Percentiles rank a stretch among this genome's conserved stretches.
phyloP scores from a whole-genome alignment of 2,113 vertebrate species.

The Corydoras maculifer region DNA sequence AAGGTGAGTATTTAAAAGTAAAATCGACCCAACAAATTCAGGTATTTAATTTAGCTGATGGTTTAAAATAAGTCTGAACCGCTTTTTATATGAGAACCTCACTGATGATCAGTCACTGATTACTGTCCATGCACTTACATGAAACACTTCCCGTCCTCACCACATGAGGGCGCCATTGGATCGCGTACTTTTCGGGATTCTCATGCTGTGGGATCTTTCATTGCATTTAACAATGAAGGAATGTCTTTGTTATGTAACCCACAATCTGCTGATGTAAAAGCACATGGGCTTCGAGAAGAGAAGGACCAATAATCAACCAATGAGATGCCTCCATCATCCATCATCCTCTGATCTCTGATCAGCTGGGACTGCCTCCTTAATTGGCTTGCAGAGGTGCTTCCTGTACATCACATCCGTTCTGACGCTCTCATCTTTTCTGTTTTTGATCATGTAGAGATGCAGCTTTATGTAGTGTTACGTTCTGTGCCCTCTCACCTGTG shows the following conservation, averaged over 20 bases:
- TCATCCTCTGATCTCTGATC: too few relatives aligned
- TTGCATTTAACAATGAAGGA: neutral
- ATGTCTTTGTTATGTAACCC: neutral
- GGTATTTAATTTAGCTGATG: too few relatives aligned
- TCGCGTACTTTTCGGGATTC: neutral
- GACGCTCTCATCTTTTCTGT: neutral
- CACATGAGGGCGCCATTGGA: slow-evolving; percentile 33
- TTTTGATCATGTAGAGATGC: neutral
- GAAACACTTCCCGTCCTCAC: neutral
- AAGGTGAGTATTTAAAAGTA: too few relatives aligned
- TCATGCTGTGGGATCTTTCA: neutral
- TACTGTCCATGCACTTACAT: neutral
- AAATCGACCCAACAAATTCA: too few relatives aligned
- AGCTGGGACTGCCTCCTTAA: too few relatives aligned
- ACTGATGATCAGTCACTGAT: neutral
- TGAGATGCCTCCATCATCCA: too few relatives aligned
- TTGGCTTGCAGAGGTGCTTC: neutral
- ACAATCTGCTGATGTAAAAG: neutral
- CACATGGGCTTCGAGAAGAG: too few relatives aligned
- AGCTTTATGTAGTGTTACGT: too few relatives aligned
- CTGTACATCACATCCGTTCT: neutral
- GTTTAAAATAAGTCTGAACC: too few relatives aligned
- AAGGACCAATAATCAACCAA: too few relatives aligned
- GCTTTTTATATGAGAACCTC: too few relatives aligned
- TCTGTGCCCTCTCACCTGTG: too few relatives aligned